phyloP scores from a whole-genome alignment of 2,113 vertebrate genomes.

The Lophius piscatorius region DNA sequence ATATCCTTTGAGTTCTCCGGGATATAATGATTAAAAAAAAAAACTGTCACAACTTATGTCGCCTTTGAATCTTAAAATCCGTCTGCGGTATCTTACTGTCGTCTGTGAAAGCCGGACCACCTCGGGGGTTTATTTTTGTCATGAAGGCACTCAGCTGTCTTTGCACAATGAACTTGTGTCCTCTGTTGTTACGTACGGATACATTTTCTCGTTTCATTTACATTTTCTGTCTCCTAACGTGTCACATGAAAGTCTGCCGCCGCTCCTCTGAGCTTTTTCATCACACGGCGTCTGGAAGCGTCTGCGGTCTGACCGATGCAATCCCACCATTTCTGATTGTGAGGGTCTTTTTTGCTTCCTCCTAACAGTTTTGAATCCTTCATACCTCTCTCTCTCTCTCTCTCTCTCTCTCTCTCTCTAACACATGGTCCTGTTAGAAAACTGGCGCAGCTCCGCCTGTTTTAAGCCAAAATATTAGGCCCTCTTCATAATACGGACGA shows the following conservation, averaged over 20 bases:
- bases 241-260: slow-evolving; percentile 67
- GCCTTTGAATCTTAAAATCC: no score
- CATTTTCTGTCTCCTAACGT: slow-evolving; percentile 35
- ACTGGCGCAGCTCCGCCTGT: slow-evolving; percentile 59
- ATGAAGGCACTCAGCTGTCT: slow-evolving; percentile 24
- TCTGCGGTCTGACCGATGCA: slow-evolving; percentile 47
- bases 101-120: slow-evolving; percentile 43
- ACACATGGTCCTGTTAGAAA: slow-evolving; percentile 77
- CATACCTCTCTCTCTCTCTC: slow-evolving; percentile 15
- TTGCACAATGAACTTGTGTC: slow-evolving; percentile 25
- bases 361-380: slow-evolving; percentile 14
- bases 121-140: slow-evolving; percentile 33
- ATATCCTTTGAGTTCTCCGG: no score
- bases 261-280: slow-evolving; percentile 27
- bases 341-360: slow-evolving; percentile 28
- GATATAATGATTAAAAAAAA: no score
- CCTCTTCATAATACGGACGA: slow-evolving; percentile 30
- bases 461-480: slow-evolving; percentile 66
- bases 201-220: slow-evolving; percentile 31
- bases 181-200: slow-evolving; percentile 29
- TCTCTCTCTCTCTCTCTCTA: slow-evolving; percentile 16
- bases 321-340: slow-evolving; percentile 45
- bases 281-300: slow-evolving; percentile 49
- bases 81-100: not conserved
- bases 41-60: no score